phyloP scores from a whole-genome alignment of 2,113 vertebrate genomes.

The Prolemur simus region DNA sequence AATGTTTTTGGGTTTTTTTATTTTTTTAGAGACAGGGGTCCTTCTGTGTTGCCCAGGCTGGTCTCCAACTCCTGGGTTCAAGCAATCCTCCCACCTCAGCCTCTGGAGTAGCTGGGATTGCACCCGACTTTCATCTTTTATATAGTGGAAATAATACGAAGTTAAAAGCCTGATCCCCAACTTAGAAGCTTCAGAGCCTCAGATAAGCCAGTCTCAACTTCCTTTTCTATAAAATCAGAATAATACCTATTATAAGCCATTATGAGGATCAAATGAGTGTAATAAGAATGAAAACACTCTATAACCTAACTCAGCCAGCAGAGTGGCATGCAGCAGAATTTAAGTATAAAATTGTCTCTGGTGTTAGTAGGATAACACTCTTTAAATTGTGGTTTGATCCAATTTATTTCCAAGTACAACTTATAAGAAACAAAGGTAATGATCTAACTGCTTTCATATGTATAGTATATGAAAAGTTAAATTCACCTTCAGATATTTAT shows the following conservation, averaged over 20 bases:
- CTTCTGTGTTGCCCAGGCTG: no score
- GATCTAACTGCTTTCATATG: neutral
- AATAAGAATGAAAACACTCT: slow-evolving; percentile 37
- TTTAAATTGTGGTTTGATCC: neutral
- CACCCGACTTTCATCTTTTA: neutral
- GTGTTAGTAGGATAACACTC: neutral
- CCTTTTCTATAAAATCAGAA: slow-evolving; percentile 25
- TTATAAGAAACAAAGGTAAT: slow-evolving; percentile 32
- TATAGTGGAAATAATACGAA: neutral
- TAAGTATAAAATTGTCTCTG: slow-evolving; percentile 7
- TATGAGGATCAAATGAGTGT: neutral
- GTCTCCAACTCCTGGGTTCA: no score
- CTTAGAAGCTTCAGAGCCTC: neutral
- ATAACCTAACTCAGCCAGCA: slow-evolving; percentile 27
- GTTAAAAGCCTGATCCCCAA: neutral
- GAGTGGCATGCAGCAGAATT: neutral
- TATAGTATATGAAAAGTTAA: slow-evolving; percentile 10
- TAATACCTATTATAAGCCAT: neutral
- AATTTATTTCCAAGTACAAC: slow-evolving; percentile 17
- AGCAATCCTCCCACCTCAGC: no score
- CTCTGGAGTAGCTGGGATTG: no score
- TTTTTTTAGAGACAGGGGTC: no score
- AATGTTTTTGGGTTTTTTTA: no score
- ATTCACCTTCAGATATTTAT: slow-evolving; percentile 18
- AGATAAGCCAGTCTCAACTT: slow-evolving; percentile 3